Base-by-base conservation (phyloP, 1,140 invertebrate genomes). In the Apis florea region DNA sequence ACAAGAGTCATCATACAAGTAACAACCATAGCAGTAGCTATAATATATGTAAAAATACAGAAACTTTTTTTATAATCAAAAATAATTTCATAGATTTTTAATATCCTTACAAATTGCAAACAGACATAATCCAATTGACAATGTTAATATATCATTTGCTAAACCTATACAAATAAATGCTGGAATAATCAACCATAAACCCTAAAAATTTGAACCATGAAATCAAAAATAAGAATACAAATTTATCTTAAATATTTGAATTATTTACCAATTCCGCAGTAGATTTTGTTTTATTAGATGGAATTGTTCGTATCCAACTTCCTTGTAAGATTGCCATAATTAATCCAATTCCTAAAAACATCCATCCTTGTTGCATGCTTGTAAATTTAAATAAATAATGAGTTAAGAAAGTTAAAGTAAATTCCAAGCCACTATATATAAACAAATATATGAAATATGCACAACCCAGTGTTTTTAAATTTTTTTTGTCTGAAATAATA, bases 381-480 rank as follows among this genome's bases (percentile, higher is more conserved):
- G 96, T 96, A 91, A 98, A 99, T 54, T 96, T 94, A 91, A 99
- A 99, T 64, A 97, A 95, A 86, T 98, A 96, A 94, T 99, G 98
- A 67, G 98, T 99, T 51, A 99, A 94, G 93, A 99, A 99, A 59
- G 98, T 99, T 51, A 99, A 94, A 2, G 99, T 99, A 91, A 99
- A 99, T 93, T 99, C 99, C 56, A 99, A 94, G 1, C 98, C 99
- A 76, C 98, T 99, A 91, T 99, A 99, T 40, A 99, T 94, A 90
- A 99, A 99, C 61, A 99, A 94, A 93, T 99, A 99, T 1, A 99
- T 91, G 92, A 99, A 99, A 93, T 99, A 99, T 31, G 98, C 96
- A 54, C 95, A 86, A 72, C 98, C 98, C 77, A 99, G 94, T 61
- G 94, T 95, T 87, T 95, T 95, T 69, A 99, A 93, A 79, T 95